Base-by-base conservation (phyloP, 37 sponge, comb jelly and placozoan species). In the Bolinopsis microptera region DNA sequence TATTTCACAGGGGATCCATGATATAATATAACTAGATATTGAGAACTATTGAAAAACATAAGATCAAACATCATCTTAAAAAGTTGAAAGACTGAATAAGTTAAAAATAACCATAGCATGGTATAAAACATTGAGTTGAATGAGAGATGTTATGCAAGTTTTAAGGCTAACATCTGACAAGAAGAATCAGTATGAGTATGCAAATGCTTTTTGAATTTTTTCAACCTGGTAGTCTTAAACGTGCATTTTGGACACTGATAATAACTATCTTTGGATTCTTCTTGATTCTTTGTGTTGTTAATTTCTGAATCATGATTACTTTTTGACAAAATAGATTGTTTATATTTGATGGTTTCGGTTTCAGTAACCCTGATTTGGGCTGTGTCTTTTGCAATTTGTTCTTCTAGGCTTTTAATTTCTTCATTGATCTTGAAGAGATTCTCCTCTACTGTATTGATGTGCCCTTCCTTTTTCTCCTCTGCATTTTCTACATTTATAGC, bases 381-480 rank as follows among this genome's bases (percentile, higher is more conserved):
- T 3, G 90, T 26, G 27, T 39, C 90, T 26, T 5, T 26, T 23
- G 32, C 90, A 24, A 86, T 86, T 86, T 86, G 61, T n/a, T 39
- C 90, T 41, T 86, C 90, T 5, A 41, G 38, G 30, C 2, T 40
- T 23, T 86, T 41, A 16, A 86, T 86, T 26, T 86, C 90, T 26
- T 86, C 90, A 41, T 86, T 40, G 21, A 86, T 18, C 36, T 86
- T 86, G 38, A 28, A 26, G 0, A 86, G 36, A 25, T 86, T 86
- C 39, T 86, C 90, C 26, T 86, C 90, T 16, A 86, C n/a, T 25
- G 90, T 86, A n/a, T 27, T 39, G 1, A 41, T 16, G 36, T 86
- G 90, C 26, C 39, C 90, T 41, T 86, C 90, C 26, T 86, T 86
- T 0, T 30, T 38, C 18, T 0, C 61, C 36, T 86, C 90, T 26